Conservation (phyloP, 2,888 invertebrate genomes). For the Thymelicus lineola region DNA sequence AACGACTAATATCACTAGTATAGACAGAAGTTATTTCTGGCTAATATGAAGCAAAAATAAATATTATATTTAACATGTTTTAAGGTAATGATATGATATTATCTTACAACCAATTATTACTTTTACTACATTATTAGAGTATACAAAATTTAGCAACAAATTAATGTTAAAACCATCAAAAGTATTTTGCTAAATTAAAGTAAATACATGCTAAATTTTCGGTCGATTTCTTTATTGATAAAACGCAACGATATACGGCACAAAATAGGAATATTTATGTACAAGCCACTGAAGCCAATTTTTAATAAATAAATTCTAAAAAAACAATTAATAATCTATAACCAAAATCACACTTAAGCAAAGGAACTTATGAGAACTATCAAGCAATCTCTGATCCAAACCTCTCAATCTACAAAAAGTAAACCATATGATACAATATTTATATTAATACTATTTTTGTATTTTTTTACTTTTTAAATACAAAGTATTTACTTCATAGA, state of each 20-base stretch:
- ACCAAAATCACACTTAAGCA: constrained; percentile 30
- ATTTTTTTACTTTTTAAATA: constrained; percentile 5
- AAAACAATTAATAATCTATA: constrained; percentile 26
- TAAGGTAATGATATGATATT: too few relatives aligned
- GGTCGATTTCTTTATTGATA: constrained; percentile 29
- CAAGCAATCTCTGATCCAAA: constrained; percentile 26
- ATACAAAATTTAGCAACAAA: too few relatives aligned
- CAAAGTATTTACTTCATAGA: constrained; percentile 13
- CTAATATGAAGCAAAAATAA: too few relatives aligned
- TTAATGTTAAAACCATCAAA: not conserved
- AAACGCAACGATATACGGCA: constrained; percentile 34
- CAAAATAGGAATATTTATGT: constrained; percentile 23
- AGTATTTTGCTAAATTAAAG: not conserved
- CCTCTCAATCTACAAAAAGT: constrained; percentile 19
- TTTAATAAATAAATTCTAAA: constrained; percentile 37
- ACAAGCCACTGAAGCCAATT: constrained; percentile 33
- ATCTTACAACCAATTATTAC: too few relatives aligned
- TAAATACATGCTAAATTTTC: not conserved
- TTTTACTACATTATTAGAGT: too few relatives aligned
- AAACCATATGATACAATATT: constrained; percentile 8
- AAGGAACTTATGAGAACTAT: constrained; percentile 22
- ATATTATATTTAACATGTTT: too few relatives aligned
- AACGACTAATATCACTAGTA: not conserved
- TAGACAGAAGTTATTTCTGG: too few relatives aligned
- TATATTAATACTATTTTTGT: constrained; percentile 6